Base-by-base conservation (phyloP, 2,888 invertebrate species). In the Torymus tubicola region DNA sequence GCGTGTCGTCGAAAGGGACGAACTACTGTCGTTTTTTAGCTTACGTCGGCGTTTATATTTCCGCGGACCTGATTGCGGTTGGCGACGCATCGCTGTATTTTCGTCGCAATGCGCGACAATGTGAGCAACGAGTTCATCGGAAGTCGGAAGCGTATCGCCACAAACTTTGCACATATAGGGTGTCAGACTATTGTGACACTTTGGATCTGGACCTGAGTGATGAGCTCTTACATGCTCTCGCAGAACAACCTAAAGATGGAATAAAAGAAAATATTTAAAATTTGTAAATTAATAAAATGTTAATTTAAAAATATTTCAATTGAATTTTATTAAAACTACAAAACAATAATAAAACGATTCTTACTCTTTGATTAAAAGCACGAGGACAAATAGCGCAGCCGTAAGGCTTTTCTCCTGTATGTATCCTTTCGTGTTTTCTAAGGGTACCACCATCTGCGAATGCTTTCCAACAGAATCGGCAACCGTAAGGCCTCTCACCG, bases 361-460 rank as follows among this genome's bases (percentile, higher is more conserved):
- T 87, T 84, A 90, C 90, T 85, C 96, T 94, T 90, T 96, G 96
- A 92, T 96, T 96, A 90, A 96, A 96, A 50, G 96, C 96, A 81
- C 96, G 94, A 18, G 96, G 96, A 86, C 96, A 96, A 64, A 96
- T 96, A 0, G 96, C 96, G 88, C 96, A 96, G 11, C 95, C 96
- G 87, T 96, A 96, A 0, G 96, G 96, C 88, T 96, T 96, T 87
- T 96, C 96, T 31, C 95, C 96, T 0, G 96, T 96, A 86, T 96
- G 96, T 86, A 96, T 96, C 12, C 96, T 92, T 87, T 96, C 96
- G 88, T 96, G 96, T 88, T 96, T 96, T 53, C 96, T 92, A 64
- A 96, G 90, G 1, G 96, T 96, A 31, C 96, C 96, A 58, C 96
- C 96, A 89, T 96, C 96, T 0, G 96, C 96, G 89, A 96, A 96